Percentiles rank a stretch among this genome's conserved stretches.
Evolutionary conservation across 2,113 vertebrate species (phyloP).

Genomic region (Epinephelus cyanopodus): DNA sequence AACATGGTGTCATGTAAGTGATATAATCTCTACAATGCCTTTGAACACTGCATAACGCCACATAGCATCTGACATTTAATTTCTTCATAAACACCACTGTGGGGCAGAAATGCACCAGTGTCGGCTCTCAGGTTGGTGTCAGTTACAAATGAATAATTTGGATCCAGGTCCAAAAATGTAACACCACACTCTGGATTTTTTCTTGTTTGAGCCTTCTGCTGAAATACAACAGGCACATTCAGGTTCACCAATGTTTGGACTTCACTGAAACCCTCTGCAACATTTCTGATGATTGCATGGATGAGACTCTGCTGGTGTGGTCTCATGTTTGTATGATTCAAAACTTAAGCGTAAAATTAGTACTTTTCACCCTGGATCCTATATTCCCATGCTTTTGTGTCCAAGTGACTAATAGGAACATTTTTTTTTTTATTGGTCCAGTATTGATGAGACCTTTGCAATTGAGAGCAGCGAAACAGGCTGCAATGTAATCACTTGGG

Average conservation of each 20-base stretch:
- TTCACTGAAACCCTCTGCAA: neutral
- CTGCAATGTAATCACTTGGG: too few relatives aligned
- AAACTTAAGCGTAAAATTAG: neutral
- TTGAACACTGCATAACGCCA: neutral
- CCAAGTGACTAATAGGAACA: too few relatives aligned
- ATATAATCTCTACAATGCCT: slow-evolving; percentile 11
- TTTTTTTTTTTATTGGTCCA: too few relatives aligned
- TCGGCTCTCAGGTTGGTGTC: neutral
- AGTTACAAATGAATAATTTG: neutral
- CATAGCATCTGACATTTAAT: neutral
- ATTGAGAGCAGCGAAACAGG: too few relatives aligned
- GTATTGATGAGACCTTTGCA: too few relatives aligned
- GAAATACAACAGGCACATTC: slow-evolving; percentile 20
- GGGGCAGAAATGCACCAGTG: slow-evolving; percentile 6
- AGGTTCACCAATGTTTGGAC: slow-evolving; percentile 3
- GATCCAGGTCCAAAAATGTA: neutral
- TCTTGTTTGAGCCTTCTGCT: neutral
- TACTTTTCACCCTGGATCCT: too few relatives aligned
- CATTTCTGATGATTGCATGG: neutral
- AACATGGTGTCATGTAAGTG: neutral
- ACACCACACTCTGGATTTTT: too few relatives aligned
- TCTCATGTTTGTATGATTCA: slow-evolving; percentile 17
- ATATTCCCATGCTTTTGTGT: too few relatives aligned
- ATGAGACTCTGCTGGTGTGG: neutral
- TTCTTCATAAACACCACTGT: slow-evolving; percentile 16